These are phyloP conservation scores for Zeuzera pyrina DNA, from an alignment of 2,888 invertebrate genomes.

Conservation along the genomic window DNA sequence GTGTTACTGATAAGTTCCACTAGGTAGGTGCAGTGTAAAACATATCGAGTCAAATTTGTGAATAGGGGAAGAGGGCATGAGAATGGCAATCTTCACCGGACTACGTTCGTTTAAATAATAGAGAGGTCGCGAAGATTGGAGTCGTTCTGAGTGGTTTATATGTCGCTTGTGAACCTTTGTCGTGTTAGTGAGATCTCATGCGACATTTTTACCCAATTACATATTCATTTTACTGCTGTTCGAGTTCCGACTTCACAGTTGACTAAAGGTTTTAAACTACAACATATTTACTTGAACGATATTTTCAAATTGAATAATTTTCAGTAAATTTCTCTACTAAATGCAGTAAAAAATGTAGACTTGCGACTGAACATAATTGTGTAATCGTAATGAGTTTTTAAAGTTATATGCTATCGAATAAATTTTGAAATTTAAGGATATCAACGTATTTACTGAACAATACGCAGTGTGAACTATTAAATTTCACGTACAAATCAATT, in stretches of 20 bases:
- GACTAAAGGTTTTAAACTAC: no score
- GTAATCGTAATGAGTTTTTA: constrained; percentile 1
- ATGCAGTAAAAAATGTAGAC: no score
- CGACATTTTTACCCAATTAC: constrained; percentile 54
- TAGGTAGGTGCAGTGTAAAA: no score
- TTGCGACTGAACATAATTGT: constrained; percentile 7
- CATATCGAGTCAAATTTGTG: no score
- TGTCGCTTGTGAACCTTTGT: constrained; percentile 64
- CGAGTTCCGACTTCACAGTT: constrained; percentile 38
- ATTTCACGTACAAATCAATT: constrained; percentile 69
- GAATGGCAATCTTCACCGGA: constrained; percentile 50
- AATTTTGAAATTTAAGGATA: no score
- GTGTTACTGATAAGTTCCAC: no score
- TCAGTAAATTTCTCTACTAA: no score
- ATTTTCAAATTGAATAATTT: no score
- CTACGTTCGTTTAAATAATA: constrained; percentile 66
- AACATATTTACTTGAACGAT: no score
- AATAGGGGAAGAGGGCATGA: no score
- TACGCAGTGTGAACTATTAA: constrained; percentile 56
- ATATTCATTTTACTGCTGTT: constrained; percentile 55
- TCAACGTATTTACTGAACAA: constrained; percentile 25
- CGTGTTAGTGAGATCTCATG: constrained; percentile 47
- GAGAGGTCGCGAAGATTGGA: constrained; percentile 67
- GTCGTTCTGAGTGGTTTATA: constrained; percentile 66
- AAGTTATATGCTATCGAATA: no score